Base-by-base conservation (phyloP, 2,797 vertebrate genomes). In the Pelobates cultripes region DNA sequence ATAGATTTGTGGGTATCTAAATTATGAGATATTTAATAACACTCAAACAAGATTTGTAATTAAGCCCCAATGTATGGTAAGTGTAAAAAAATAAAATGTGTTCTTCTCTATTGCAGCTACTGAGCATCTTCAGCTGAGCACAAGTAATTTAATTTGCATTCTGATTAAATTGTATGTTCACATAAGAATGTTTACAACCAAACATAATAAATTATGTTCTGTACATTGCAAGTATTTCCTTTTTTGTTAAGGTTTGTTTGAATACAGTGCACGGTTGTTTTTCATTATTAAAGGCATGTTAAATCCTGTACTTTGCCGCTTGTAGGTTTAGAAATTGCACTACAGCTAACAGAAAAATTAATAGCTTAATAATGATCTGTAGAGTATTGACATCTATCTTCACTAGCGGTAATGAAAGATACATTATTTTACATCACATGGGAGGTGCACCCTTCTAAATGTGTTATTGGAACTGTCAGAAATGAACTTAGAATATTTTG, bases 41-140 rank as follows among this genome's bases (percentile, higher is more conserved):
- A 43, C 75, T 63, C 64, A 45, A 13, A 75, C 72, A 74, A 40
- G 51, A 70, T 69, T 70, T 75, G 7, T 81, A 81, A 81, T 81
- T 81, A 81, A 75, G 73, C 67, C 79, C 79, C 28, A 53, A 68
- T 77, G 80, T 76, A 75, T 43, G 55, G 43, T n/a, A 71, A 60
- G 68, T 28, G 51, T 43, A 42, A 14, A 42, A 76, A 70, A 43
- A 17, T 40, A 76, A 70, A 43, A 17, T 40, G 71, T 2, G 60
- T 64, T 76, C 76, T 15, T 76, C 5, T 81, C 43, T 6, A 8
- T 28, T 9, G 14, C 14, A 64, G 7, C 61, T 47, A 64, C 71
- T 81, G 67, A 43, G 68, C 67, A 61, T 71, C 41, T 14, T 71
- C 43, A 72, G 68, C 61, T 9, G 3, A 53, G 74, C 61, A 28